Conservation (phyloP, 2,888 invertebrate genomes). For the Xestia ashworthii region DNA sequence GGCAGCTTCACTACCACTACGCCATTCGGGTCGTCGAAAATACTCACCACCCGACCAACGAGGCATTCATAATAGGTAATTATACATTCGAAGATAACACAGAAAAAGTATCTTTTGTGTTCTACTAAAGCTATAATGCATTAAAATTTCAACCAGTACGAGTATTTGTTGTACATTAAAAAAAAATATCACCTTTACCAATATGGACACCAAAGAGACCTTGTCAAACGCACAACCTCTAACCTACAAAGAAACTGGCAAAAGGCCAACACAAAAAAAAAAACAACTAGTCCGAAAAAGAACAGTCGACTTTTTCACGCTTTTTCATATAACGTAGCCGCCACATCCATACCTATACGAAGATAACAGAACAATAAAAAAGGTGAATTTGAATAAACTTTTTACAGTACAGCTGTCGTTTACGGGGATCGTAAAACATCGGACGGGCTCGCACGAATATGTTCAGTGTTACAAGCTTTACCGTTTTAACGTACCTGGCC, state of each 20-base stretch:
- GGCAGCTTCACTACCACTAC: too few species aligned
- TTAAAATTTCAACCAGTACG: not conserved
- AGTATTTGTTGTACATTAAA: not conserved
- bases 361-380: constrained; percentile 63
- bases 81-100: not conserved
- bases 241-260: constrained; percentile 13
- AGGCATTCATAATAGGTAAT: too few species aligned
- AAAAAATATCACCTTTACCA: not conserved
- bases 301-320: constrained; percentile 16
- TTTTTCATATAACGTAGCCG: constrained; percentile 23
- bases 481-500: constrained; percentile 45
- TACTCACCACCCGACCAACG: too few species aligned
- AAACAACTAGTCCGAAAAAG: constrained; percentile 9
- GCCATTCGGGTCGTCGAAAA: too few species aligned
- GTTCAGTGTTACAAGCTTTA: constrained; percentile 43
- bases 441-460: constrained; percentile 50
- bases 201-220: constrained; percentile 3
- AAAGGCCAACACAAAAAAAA: constrained; percentile 16
- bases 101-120: not conserved
- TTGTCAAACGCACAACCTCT: constrained; percentile 10
- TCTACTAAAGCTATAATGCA: too few species aligned
- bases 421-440: constrained; percentile 65
- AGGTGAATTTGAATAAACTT: constrained; percentile 68
- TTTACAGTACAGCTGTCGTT: constrained; percentile 69
- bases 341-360: constrained; percentile 28